These are phyloP conservation scores for Syritta pipiens DNA, from an alignment of 2,888 invertebrate species.

Conservation along the genomic window DNA sequence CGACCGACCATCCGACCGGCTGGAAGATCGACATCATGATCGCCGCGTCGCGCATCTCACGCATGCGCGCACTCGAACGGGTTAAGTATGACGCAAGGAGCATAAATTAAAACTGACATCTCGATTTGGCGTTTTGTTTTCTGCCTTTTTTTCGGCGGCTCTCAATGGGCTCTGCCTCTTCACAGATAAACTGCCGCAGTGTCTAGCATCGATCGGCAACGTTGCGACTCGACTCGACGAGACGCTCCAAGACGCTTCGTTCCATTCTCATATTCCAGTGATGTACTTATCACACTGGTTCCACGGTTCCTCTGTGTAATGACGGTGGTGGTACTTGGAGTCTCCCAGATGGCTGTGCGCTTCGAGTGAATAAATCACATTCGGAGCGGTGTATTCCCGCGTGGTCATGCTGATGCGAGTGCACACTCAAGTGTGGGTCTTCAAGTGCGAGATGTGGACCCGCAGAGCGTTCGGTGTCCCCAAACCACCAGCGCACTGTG, in stretches of 20 bases:
- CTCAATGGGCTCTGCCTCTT: constrained; percentile 59
- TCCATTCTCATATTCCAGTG: constrained; percentile 39
- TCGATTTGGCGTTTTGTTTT: constrained; percentile 67
- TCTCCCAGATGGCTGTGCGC: constrained; percentile 64
- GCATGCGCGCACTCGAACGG: constrained; percentile 65
- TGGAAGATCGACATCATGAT: constrained; percentile 58
- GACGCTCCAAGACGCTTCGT: constrained; percentile 41
- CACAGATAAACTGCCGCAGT: constrained; percentile 43
- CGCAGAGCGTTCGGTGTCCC: constrained; percentile 44
- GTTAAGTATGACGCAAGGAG: constrained; percentile 67
- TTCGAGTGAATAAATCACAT: constrained; percentile 67
- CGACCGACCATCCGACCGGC: neutral
- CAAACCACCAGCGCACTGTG: constrained; percentile 55
- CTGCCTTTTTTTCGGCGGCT: neutral
- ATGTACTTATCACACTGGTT: constrained; percentile 23
- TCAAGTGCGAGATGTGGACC: constrained; percentile 64
- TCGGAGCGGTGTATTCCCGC: constrained; percentile 59
- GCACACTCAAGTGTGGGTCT: constrained; percentile 52
- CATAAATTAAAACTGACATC: constrained; percentile 69
- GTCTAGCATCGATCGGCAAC: constrained; percentile 52
- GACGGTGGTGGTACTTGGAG: constrained; percentile 45
- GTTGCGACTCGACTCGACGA: constrained; percentile 24
- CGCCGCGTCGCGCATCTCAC: constrained; percentile 52
- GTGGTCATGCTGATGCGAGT: constrained; percentile 52
- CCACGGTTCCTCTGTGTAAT: neutral